A percentile compares a stretch with the other conserved stretches of the same genome.
phyloP scores from a whole-genome alignment of 2,888 invertebrate genomes.

The Reticulitermes lucifugus region DNA sequence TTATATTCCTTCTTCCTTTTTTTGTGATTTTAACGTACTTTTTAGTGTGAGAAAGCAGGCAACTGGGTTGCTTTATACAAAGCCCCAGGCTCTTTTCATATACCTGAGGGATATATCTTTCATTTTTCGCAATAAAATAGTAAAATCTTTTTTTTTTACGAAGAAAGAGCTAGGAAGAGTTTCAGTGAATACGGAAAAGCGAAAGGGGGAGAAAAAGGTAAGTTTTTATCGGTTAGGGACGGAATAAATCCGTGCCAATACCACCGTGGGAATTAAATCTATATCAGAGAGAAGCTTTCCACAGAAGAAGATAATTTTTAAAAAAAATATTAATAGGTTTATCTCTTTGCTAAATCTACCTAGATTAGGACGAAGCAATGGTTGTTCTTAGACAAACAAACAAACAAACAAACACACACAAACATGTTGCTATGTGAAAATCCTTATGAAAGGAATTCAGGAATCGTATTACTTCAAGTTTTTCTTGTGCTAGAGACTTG shows the following conservation, averaged over 20 bases:
- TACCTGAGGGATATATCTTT: conserved; percentile 33
- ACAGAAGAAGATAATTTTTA: not conserved
- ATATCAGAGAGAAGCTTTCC: not conserved
- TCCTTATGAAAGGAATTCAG: conserved; percentile 5
- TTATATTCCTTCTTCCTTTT: conserved; percentile 42
- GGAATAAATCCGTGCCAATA: not conserved
- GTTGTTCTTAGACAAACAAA: not conserved
- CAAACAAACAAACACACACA: not conserved
- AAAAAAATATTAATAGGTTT: conserved; percentile 13
- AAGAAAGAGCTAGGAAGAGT: conserved; percentile 24
- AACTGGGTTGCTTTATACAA: conserved; percentile 46
- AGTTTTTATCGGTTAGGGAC: conserved; percentile 14
- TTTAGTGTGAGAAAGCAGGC: conserved; percentile 45
- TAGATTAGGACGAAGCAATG: not conserved
- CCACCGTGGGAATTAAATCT: conserved; percentile 11
- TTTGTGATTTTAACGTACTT: conserved; percentile 50
- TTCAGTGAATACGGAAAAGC: conserved; percentile 44
- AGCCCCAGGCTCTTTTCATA: conserved; percentile 14
- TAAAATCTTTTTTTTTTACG: conserved; percentile 44
- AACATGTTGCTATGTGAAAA: not conserved
- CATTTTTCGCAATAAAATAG: conserved; percentile 46
- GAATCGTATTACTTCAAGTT: not conserved
- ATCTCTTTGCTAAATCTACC: not conserved
- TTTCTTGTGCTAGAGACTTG: not conserved
- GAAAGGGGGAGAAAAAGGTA: conserved; percentile 22